These are phyloP conservation scores for Neodiprion virginianus DNA, from an alignment of 1,140 invertebrate genomes.

Conservation along the genomic window DNA sequence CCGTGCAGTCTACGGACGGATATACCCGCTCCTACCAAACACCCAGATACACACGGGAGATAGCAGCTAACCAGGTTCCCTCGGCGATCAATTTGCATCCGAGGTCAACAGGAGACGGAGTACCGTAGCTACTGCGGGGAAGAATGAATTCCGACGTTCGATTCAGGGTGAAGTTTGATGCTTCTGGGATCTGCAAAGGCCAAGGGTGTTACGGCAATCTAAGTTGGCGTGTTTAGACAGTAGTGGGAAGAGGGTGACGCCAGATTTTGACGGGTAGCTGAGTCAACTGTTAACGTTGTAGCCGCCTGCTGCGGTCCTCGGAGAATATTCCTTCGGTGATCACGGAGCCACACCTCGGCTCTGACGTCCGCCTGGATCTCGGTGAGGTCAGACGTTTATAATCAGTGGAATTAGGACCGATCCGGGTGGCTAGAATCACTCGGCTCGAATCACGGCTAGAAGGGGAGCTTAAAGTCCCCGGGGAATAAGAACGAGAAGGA, in stretches of 20 bases:
- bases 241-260: conserved; percentile 35
- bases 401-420: neutral
- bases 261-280: conserved; percentile 46
- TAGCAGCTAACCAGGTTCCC: too few relatives aligned
- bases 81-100: too few relatives aligned
- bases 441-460: neutral
- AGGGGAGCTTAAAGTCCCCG: conserved; percentile 20
- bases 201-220: conserved; percentile 43
- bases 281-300: conserved; percentile 47
- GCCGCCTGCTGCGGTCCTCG: conserved; percentile 30
- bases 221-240: conserved; percentile 54
- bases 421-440: conserved; percentile 17
- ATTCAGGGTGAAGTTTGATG: too few relatives aligned
- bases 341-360: conserved; percentile 36
- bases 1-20: neutral
- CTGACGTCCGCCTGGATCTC: conserved; percentile 1
- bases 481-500: conserved; percentile 23
- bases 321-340: conserved; percentile 25
- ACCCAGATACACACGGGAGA: too few relatives aligned
- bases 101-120: too few relatives aligned
- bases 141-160: too few relatives aligned
- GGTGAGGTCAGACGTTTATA: neutral
- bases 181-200: too few relatives aligned
- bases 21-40: neutral
- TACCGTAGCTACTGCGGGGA: too few relatives aligned